Evolutionary conservation across 2,888 invertebrate species (phyloP).

Genomic region (Thecophora atra): DNA sequence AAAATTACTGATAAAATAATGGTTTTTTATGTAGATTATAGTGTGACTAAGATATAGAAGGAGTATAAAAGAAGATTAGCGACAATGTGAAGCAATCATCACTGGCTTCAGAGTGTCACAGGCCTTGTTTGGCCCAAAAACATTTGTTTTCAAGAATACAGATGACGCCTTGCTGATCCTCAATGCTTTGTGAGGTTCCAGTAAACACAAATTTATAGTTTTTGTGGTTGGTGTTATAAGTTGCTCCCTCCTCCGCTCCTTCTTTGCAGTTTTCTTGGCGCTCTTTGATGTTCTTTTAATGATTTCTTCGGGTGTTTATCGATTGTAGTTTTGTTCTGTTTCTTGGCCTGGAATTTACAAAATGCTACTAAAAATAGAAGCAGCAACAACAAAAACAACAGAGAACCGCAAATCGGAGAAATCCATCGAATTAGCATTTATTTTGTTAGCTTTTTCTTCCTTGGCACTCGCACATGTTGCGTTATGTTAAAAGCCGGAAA

Average conservation of each 20-base stretch:
- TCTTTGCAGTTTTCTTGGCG: too few species aligned
- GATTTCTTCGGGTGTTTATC: background rate
- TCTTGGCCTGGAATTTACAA: constrained; percentile 27
- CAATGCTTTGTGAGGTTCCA: background rate
- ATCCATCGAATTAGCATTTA: constrained; percentile 35
- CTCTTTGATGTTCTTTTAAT: too few species aligned
- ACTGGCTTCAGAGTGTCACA: background rate
- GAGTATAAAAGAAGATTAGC: too few species aligned
- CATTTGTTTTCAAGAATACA: background rate
- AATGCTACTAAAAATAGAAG: constrained; percentile 7
- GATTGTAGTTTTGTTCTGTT: background rate
- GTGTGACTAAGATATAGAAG: too few species aligned
- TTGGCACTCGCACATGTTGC: background rate
- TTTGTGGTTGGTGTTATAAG: too few species aligned
- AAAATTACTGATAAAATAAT: too few species aligned
- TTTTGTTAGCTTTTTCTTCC: constrained; percentile 23
- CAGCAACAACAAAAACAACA: constrained; percentile 21
- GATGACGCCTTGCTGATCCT: background rate
- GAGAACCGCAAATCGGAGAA: background rate
- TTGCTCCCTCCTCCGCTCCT: too few species aligned
- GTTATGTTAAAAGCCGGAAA: constrained; percentile 19
- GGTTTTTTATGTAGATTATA: too few species aligned
- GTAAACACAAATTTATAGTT: background rate
- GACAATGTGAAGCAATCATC: background rate
- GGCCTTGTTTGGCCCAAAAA: background rate